Base-by-base conservation (phyloP, 2,113 vertebrate species). In the Amblyornis subalaris region DNA sequence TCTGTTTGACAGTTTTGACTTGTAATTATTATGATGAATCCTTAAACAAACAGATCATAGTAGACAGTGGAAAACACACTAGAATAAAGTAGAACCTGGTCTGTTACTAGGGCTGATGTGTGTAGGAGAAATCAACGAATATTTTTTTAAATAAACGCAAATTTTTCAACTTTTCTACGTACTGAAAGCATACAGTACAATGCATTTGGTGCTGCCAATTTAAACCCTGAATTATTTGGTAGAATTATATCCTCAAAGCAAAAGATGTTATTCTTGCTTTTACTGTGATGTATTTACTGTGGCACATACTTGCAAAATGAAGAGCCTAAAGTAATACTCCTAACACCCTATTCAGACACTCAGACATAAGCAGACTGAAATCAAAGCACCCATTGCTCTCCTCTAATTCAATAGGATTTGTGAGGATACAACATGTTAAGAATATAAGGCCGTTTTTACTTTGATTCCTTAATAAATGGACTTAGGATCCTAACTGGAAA, bases 381-480 rank as follows among this genome's bases (percentile, higher is more conserved):
- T 93, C 85, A 97, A 96, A 97, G 90, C 57, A 71, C 4, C 44
- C 47, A 26, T 38, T 83, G 28, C 78, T 83, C 55, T 73, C 64
- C 47, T 83, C 86, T 90, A 90, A 85, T 93, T 94, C 93, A 61
- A 18, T 22, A 77, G 90, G 92, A 92, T 97, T 95, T 96, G 85
- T 67, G 92, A 81, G 57, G 29, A 25, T 67, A 71, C 1, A 0
- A 77, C 78, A 94, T 3, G 25, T 88, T 83, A 94, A 90, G 92
- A 93, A 78, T 93, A 86, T 88, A 64, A 94, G 75, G 60, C 65
- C 7, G 21, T 66, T 94, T 96, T 92, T 61, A 92, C 90, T 96
- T 95, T 95, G 94, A 86, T 92, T 97, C 67, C 42, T 87, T 95
- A 94, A 89, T 93, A 93, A 95, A 76, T 5, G 12, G 85, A 50